phyloP scores from a whole-genome alignment of 2,888 invertebrate species.

The Chromoteleia sp. region DNA sequence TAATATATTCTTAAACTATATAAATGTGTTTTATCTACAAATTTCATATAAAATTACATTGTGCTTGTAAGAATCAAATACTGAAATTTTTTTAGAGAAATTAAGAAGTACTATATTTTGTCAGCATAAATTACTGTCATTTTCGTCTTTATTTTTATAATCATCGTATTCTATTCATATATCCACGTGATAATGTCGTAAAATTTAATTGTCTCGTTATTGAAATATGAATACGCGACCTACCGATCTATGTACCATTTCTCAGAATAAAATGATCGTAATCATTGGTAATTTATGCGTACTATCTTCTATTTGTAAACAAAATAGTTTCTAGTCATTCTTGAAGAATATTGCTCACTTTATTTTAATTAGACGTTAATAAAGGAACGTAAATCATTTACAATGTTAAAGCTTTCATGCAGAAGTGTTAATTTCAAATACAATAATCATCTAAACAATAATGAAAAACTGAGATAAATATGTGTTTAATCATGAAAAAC shows the following conservation, averaged over 20 bases:
- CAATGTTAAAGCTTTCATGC: conserved; percentile 2
- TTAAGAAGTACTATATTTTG: no score
- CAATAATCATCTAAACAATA: conserved; percentile 6
- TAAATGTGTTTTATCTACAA: no score
- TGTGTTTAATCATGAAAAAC: conserved; percentile 5
- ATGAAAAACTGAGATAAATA: not conserved
- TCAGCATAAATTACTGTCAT: no score
- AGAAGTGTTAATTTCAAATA: not conserved
- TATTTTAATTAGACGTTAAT: conserved; percentile 27
- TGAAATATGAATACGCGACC: conserved; percentile 5
- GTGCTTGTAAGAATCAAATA: no score
- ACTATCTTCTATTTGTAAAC: conserved; percentile 21
- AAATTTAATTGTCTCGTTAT: conserved; percentile 43
- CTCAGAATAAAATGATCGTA: conserved; percentile 33
- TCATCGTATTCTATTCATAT: conserved; percentile 29
- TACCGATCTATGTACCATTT: not conserved
- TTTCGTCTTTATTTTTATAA: conserved; percentile 26
- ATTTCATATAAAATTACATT: no score
- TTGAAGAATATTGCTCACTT: not conserved
- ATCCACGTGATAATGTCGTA: conserved; percentile 16
- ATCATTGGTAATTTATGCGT: conserved; percentile 14
- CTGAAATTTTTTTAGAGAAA: no score
- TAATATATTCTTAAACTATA: no score
- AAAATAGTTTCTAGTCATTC: conserved; percentile 22
- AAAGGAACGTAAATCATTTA: conserved; percentile 13